Evolutionary conservation across 2,888 invertebrate species (phyloP).

Genomic region (Leptinotarsa rubiginosa): DNA sequence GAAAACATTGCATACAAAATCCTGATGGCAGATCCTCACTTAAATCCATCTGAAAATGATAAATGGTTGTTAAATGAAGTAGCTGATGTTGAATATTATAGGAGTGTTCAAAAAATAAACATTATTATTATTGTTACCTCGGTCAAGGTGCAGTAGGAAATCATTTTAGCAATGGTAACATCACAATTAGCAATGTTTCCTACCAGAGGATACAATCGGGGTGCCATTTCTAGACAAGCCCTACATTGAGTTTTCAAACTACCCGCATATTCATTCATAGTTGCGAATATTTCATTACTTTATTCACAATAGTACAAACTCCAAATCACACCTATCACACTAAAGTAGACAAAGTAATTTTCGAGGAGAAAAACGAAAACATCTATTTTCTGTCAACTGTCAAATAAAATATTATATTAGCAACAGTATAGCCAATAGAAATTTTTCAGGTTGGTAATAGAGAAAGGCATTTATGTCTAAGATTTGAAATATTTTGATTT

Average conservation of each 20-base stretch:
- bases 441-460: no score
- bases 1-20: conserved; percentile 9
- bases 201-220: not conserved
- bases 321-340: not conserved
- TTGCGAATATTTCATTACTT: not conserved
- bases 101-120: not conserved
- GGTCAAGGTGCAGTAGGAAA: not conserved
- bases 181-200: conserved; percentile 4
- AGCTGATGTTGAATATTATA: not conserved
- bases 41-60: conserved; percentile 4
- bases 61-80: not conserved
- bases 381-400: not conserved
- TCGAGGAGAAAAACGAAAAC: not conserved
- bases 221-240: conserved; percentile 3
- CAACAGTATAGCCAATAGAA: no score
- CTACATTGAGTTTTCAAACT: not conserved
- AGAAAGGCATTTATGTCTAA: no score
- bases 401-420: not conserved
- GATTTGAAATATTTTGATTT: no score
- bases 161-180: conserved; percentile 7
- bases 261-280: conserved; percentile 5
- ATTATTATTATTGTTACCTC: not conserved
- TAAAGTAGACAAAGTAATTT: not conserved
- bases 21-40: not conserved
- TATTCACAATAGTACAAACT: not conserved